Evolutionary conservation across 23 tunicate genomes (phyloP).

Genomic region (Ascidia mentula): DNA sequence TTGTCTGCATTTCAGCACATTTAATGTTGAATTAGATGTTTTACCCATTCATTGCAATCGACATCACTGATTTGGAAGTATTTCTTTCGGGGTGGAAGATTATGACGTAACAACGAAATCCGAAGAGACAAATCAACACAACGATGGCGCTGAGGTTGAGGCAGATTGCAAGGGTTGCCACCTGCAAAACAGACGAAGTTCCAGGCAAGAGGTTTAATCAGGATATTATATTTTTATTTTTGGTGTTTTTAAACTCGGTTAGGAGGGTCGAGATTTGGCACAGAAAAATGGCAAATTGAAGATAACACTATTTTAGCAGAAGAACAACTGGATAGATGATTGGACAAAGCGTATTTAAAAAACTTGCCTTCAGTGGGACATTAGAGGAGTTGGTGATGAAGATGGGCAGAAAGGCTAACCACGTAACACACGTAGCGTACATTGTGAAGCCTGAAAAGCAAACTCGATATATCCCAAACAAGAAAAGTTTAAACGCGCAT

Average conservation of each 20-base stretch:
- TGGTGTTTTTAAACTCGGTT: no score
- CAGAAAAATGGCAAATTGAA: no score
- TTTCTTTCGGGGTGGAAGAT: slow-evolving; percentile 56
- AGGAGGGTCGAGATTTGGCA: no score
- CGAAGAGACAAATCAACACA: slow-evolving; percentile 53
- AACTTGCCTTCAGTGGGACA: slow-evolving; percentile 43
- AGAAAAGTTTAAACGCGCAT: no score
- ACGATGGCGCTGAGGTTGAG: slow-evolving; percentile 62
- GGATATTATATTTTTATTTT: no score
- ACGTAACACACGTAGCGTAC: slow-evolving; percentile 79
- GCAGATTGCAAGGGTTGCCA: slow-evolving; percentile 42
- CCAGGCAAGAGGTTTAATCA: no score
- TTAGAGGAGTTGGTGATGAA: slow-evolving; percentile 44
- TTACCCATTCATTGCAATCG: slow-evolving; percentile 23
- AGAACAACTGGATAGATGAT: no score
- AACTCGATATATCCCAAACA: no score
- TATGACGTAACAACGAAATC: slow-evolving; percentile 62
- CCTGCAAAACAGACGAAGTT: slow-evolving; percentile 29
- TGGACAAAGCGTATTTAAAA: no score
- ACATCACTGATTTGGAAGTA: slow-evolving; percentile 54
- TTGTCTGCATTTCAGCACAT: no score
- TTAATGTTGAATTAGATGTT: no score
- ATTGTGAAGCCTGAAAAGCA: slow-evolving; percentile 64
- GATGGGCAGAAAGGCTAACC: slow-evolving; percentile 72
- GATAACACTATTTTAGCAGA: no score